A percentile compares a stretch with the other conserved stretches of the same genome.
These are phyloP conservation scores for Aleadryas rufinucha DNA, from an alignment of 2,113 vertebrate genomes.

Conservation along the genomic window DNA sequence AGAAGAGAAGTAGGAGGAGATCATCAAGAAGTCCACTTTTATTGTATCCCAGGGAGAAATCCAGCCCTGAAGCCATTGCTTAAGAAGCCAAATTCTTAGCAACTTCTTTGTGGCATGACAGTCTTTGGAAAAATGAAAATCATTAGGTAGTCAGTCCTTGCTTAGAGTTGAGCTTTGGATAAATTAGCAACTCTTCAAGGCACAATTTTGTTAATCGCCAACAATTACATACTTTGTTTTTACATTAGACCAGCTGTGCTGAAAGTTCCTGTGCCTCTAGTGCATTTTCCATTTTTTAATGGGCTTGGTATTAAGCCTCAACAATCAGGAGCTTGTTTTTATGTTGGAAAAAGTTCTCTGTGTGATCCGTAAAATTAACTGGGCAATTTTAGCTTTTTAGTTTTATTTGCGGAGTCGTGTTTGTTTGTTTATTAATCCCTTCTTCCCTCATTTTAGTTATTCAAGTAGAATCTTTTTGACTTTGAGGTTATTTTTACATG, in stretches of 20 bases:
- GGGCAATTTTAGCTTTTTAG: conserved; percentile 60
- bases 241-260: conserved; percentile 62
- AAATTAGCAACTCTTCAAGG: conserved; percentile 55
- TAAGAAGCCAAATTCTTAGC: neutral
- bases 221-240: conserved; percentile 64
- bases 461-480: neutral
- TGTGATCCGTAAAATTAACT: conserved; percentile 41
- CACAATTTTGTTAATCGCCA: conserved; percentile 45
- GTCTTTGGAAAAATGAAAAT: conserved; percentile 18
- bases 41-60: neutral
- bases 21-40: neutral
- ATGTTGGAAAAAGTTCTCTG: conserved; percentile 31
- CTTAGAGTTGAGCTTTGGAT: neutral
- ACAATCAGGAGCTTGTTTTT: conserved; percentile 69
- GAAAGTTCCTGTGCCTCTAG: conserved; percentile 16
- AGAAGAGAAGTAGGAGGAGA: neutral
- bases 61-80: neutral
- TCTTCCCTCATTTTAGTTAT: neutral
- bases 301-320: conserved; percentile 47
- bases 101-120: neutral
- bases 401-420: conserved; percentile 41
- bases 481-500: conserved; percentile 16
- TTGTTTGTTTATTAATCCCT: conserved; percentile 49
- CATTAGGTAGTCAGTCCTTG: conserved; percentile 10
- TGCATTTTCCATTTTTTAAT: conserved; percentile 41